These are phyloP conservation scores for Gryllus longicercus DNA, from an alignment of 2,888 invertebrate species.

Conservation along the genomic window DNA sequence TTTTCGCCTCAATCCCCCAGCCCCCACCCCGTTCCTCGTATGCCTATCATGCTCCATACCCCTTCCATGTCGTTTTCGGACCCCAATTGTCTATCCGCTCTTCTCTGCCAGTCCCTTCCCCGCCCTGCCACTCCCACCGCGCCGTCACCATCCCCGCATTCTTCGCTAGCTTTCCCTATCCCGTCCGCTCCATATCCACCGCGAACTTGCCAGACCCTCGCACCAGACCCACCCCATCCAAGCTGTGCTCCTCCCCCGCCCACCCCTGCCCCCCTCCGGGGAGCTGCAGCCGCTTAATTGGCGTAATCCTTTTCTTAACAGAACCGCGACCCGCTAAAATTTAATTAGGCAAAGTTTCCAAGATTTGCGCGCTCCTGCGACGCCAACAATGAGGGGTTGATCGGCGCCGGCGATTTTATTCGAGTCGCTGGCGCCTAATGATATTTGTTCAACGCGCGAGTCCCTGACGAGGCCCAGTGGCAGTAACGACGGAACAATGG, in stretches of 20 bases:
- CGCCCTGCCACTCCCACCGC: background rate
- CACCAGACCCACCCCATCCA: background rate
- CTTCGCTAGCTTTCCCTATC: background rate
- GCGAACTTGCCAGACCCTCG: background rate
- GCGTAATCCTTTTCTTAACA: constrained; percentile 4
- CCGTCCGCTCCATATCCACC: background rate
- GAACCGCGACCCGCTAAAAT: constrained; percentile 7
- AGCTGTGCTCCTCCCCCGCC: background rate
- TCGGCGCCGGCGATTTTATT: background rate
- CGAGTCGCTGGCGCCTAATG: background rate
- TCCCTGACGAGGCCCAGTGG: background rate
- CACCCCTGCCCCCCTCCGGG: background rate
- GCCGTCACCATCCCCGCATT: background rate
- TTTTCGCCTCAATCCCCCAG: too few species aligned
- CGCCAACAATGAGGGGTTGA: background rate
- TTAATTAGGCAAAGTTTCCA: constrained; percentile 2
- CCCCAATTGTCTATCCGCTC: background rate
- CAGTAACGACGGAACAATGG: too few species aligned
- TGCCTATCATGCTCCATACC: background rate
- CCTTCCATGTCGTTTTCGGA: background rate
- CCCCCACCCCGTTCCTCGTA: too few species aligned
- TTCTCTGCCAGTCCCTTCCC: background rate
- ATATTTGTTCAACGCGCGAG: background rate
- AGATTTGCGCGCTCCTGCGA: constrained; percentile 6
- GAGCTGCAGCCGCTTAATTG: background rate